phyloP scores from a whole-genome alignment of 2,797 vertebrate species.

The Babyrousa celebensis region DNA sequence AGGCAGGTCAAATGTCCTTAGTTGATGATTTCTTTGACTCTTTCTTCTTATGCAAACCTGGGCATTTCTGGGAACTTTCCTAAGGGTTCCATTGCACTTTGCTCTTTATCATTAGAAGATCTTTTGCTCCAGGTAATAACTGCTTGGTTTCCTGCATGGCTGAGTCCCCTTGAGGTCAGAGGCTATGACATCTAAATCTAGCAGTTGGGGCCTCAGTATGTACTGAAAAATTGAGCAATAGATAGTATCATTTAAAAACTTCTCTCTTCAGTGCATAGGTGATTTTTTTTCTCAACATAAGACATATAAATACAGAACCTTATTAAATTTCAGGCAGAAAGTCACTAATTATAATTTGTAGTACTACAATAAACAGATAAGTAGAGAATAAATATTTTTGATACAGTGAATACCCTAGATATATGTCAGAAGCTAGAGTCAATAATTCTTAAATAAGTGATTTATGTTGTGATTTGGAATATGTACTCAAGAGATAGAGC shows the following conservation, averaged over 20 bases:
- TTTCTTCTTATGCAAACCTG: background rate
- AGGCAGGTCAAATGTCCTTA: background rate
- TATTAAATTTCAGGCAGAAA: background rate
- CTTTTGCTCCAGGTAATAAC: background rate
- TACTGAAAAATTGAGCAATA: background rate
- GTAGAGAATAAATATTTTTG: slow-evolving; percentile 11
- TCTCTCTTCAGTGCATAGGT: background rate
- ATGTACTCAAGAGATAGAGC: background rate
- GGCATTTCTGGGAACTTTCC: background rate
- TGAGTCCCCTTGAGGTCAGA: background rate
- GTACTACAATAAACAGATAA: background rate
- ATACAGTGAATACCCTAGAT: background rate
- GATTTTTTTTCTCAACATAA: background rate
- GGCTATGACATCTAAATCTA: background rate
- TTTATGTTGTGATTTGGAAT: slow-evolving; percentile 22
- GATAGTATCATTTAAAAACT: background rate
- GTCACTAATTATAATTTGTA: background rate
- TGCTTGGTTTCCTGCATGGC: background rate
- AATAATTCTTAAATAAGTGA: background rate
- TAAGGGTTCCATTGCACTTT: background rate
- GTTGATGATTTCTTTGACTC: slow-evolving; percentile 14
- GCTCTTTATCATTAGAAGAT: background rate
- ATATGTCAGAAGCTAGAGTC: background rate
- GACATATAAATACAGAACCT: background rate
- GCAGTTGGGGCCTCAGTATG: background rate